Percentiles rank a stretch among this genome's conserved stretches.
Evolutionary conservation across 1,140 invertebrate genomes (phyloP).

Genomic region (Aporrectodea caliginosa): DNA sequence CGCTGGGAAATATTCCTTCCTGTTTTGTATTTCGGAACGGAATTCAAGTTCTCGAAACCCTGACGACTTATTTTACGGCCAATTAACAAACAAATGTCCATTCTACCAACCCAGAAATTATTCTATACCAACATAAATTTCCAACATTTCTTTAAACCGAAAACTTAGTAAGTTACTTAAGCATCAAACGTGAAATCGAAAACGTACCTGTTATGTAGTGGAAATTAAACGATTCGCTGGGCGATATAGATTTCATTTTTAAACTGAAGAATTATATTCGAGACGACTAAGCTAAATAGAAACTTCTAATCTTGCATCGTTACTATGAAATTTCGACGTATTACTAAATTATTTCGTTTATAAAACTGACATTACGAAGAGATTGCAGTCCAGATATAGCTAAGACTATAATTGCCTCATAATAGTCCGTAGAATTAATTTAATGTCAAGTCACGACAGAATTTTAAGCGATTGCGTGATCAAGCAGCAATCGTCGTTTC

Average conservation of each 20-base stretch:
- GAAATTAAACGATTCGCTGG: not conserved
- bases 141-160: not conserved
- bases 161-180: not conserved
- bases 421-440: not conserved
- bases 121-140: not conserved
- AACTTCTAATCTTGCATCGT: not conserved
- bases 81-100: not conserved
- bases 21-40: too few species aligned
- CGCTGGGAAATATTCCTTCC: too few species aligned
- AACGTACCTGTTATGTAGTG: not conserved
- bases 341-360: too few species aligned
- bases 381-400: not conserved
- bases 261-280: not conserved
- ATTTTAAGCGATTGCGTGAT: not conserved
- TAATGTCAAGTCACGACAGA: not conserved
- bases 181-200: not conserved
- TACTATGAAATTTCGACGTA: not conserved
- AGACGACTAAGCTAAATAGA: not conserved
- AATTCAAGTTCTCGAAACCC: not conserved
- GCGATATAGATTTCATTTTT: not conserved
- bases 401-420: not conserved
- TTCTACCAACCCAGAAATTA: not conserved
- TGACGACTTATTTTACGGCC: not conserved
- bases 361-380: not conserved
- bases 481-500: not conserved